Conservation (phyloP, 2,888 invertebrate species). For the Drosophila kambysellisi region DNA sequence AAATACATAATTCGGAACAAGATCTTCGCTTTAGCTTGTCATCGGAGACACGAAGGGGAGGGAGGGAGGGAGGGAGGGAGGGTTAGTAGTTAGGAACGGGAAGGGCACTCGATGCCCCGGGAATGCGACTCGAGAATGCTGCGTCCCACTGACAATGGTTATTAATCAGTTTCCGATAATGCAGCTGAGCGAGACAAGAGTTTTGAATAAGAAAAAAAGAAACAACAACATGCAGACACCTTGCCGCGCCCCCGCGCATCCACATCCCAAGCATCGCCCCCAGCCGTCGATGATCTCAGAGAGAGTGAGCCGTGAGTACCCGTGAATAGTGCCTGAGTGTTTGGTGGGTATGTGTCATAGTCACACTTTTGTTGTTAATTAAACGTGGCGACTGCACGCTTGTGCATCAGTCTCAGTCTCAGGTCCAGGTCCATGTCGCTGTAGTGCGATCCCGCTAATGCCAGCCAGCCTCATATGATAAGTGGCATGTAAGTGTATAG, state of each 20-base stretch:
- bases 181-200: constrained; percentile 72
- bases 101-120: constrained; percentile 25
- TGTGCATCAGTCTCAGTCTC: constrained; percentile 25
- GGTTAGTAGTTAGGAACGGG: constrained; percentile 8
- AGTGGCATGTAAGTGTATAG: constrained; percentile 54
- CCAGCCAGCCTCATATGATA: constrained; percentile 60
- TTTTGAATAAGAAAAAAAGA: constrained; percentile 56
- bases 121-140: constrained; percentile 42
- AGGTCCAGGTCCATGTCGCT: constrained; percentile 15
- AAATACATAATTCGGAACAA: constrained; percentile 69
- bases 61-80: constrained; percentile 14
- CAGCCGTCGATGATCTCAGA: constrained; percentile 56
- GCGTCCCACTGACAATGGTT: constrained; percentile 76
- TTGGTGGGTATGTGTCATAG: constrained; percentile 66
- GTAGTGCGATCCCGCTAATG: constrained; percentile 55
- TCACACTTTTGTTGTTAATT: constrained; percentile 81
- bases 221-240: constrained; percentile 38
- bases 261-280: constrained; percentile 6
- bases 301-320: constrained; percentile 2
- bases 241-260: constrained; percentile 43
- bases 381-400: constrained; percentile 64
- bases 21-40: constrained; percentile 64
- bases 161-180: constrained; percentile 85
- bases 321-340: constrained; percentile 2
- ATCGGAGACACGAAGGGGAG: constrained; percentile 9